A percentile compares a stretch with the other conserved stretches of the same genome.
Conservation (phyloP, 2,797 vertebrate genomes). For the Anguilla anguilla region DNA sequence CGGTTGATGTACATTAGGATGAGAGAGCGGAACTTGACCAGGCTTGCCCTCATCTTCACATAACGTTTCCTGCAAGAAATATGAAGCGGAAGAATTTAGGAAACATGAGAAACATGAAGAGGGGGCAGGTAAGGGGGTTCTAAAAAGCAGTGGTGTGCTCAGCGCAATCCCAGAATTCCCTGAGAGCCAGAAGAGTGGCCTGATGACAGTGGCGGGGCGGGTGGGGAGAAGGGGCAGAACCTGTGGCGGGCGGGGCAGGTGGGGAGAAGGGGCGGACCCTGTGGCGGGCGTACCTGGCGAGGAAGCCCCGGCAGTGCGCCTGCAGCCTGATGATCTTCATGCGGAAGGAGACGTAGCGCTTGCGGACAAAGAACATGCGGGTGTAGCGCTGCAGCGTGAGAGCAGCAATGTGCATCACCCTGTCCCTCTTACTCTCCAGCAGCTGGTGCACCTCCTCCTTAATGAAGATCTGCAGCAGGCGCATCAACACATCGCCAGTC, state of each 20-base stretch:
- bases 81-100: background rate
- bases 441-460: slow-evolving; percentile 90
- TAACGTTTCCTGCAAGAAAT: slow-evolving; percentile 75
- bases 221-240: background rate
- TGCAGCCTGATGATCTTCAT: slow-evolving; percentile 75
- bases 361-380: slow-evolving; percentile 78
- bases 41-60: slow-evolving; percentile 73
- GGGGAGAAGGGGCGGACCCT: background rate
- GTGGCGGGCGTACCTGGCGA: slow-evolving; percentile 76
- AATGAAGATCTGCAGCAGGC: slow-evolving; percentile 83
- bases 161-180: background rate
- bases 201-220: background rate
- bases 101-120: background rate
- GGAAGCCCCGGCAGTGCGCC: slow-evolving; percentile 78
- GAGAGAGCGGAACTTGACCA: slow-evolving; percentile 81
- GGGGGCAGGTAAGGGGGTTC: background rate
- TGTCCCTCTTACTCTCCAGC: slow-evolving; percentile 86
- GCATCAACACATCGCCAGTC: slow-evolving; percentile 7
- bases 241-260: background rate
- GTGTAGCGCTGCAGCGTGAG: slow-evolving; percentile 84
- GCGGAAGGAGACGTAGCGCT: slow-evolving; percentile 79
- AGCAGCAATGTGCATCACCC: slow-evolving; percentile 81
- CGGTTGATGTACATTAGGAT: slow-evolving; percentile 81
- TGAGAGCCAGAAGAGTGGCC: background rate
- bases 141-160: background rate